Conservation (phyloP, 2,113 vertebrate genomes). For the Pithys albifrons region DNA sequence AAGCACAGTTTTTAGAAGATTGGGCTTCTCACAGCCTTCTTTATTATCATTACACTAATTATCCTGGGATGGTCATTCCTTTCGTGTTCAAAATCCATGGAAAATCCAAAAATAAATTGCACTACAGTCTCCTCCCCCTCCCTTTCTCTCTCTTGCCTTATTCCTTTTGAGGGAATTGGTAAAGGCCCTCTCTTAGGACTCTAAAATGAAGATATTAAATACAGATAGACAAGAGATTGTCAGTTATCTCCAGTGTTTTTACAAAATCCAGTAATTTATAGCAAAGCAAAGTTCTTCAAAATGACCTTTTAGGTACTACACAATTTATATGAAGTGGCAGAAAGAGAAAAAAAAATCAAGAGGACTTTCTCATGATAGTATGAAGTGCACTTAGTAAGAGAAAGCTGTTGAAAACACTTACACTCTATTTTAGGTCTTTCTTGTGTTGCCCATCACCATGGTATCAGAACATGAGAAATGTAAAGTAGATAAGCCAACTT, state of each 20-base stretch:
- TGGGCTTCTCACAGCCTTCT: background rate
- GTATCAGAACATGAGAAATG: slow-evolving; percentile 31
- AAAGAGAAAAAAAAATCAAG: slow-evolving; percentile 18
- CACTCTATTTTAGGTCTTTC: slow-evolving; percentile 34
- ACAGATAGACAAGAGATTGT: background rate
- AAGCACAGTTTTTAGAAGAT: background rate
- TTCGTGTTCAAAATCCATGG: background rate
- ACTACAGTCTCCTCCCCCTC: background rate
- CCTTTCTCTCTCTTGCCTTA: accelerated
- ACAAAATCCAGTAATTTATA: slow-evolving; percentile 32
- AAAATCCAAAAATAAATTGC: background rate
- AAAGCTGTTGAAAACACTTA: slow-evolving; percentile 62
- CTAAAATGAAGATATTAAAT: slow-evolving; percentile 8
- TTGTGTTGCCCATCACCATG: slow-evolving; percentile 52
- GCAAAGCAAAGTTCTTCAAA: slow-evolving; percentile 55
- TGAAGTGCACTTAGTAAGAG: slow-evolving; percentile 51
- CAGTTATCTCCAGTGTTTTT: slow-evolving; percentile 30
- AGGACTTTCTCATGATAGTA: slow-evolving; percentile 16
- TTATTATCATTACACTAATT: background rate
- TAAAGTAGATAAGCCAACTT: background rate
- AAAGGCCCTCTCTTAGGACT: background rate
- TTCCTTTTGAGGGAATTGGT: background rate
- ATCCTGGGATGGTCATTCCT: background rate
- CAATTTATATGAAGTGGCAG: slow-evolving; percentile 44
- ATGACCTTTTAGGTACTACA: slow-evolving; percentile 59